These are phyloP conservation scores for Oreochromis mossambicus DNA, from an alignment of 2,797 vertebrate species.

Conservation along the genomic window DNA sequence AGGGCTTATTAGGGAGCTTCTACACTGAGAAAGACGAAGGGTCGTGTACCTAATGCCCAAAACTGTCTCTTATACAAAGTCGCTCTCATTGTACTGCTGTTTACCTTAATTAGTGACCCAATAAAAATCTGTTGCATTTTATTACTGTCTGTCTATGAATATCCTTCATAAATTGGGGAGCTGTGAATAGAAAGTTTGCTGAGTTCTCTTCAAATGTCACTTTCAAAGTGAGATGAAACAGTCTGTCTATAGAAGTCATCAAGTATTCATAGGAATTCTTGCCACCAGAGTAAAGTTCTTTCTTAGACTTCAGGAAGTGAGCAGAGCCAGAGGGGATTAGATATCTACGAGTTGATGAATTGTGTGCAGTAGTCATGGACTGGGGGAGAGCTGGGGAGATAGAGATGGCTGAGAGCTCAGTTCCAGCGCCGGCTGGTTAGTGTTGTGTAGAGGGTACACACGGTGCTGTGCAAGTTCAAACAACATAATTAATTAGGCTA, in stretches of 20 bases:
- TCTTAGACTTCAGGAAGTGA: conserved; percentile 75
- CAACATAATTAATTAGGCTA: conserved; percentile 86
- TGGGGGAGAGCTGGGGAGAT: conserved; percentile 68
- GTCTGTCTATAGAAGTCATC: conserved; percentile 68
- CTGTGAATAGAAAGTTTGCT: conserved; percentile 47
- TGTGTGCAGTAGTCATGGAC: conserved; percentile 77
- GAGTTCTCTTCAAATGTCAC: conserved; percentile 56
- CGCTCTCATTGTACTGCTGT: conserved; percentile 63
- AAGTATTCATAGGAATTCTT: conserved; percentile 77
- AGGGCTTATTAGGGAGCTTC: conserved; percentile 39
- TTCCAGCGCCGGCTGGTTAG: conserved; percentile 75
- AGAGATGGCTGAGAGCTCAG: conserved; percentile 74
- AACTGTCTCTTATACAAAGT: conserved; percentile 42
- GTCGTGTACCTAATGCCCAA: conserved; percentile 31
- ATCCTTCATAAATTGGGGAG: conserved; percentile 16
- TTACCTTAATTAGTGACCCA: conserved; percentile 70
- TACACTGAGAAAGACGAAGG: conserved; percentile 21
- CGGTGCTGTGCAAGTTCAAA: conserved; percentile 78
- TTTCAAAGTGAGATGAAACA: conserved; percentile 69
- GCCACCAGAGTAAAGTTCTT: conserved; percentile 77
- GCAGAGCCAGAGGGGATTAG: conserved; percentile 73
- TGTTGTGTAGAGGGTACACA: conserved; percentile 81
- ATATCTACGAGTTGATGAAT: conserved; percentile 75
- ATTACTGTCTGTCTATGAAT: conserved; percentile 31
- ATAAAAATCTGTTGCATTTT: conserved; percentile 70